phyloP scores from a whole-genome alignment of 2,113 vertebrate species.

The Monarcha castaneiventris region DNA sequence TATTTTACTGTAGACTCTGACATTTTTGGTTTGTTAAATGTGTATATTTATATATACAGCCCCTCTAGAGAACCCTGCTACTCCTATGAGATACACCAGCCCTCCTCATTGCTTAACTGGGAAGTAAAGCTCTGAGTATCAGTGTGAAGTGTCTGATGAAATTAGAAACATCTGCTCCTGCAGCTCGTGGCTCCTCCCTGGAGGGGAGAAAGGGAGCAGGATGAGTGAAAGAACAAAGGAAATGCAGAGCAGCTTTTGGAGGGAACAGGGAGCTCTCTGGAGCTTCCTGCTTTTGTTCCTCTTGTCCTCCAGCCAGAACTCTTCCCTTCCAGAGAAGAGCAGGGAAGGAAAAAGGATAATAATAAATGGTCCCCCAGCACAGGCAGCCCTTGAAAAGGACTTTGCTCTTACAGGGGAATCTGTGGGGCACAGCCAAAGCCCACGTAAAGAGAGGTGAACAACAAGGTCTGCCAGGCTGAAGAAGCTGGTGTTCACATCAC shows the following conservation, averaged over 20 bases:
- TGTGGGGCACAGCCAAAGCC: no score
- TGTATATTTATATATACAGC: not conserved
- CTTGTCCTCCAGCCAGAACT: not conserved
- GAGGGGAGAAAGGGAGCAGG: not conserved
- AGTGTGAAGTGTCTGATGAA: not conserved
- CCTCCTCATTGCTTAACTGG: not conserved
- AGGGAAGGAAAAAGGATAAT: not conserved
- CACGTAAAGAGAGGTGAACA: fast-evolving
- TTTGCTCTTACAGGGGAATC: fast-evolving
- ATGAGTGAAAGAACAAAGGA: constrained; percentile 17
- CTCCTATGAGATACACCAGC: not conserved
- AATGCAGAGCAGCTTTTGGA: constrained; percentile 18
- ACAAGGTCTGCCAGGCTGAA: not conserved
- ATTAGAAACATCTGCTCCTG: constrained; percentile 32
- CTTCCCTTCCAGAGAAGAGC: not conserved
- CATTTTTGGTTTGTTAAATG: not conserved
- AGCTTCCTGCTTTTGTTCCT: not conserved
- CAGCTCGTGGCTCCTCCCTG: constrained; percentile 23
- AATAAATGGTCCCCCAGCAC: not conserved
- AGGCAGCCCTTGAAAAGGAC: not conserved
- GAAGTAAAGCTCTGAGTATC: not conserved
- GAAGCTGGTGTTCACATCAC: not conserved
- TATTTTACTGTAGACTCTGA: not conserved
- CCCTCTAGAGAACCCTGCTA: not conserved
- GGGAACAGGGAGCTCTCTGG: not conserved